These are phyloP conservation scores for Mormyrus proboscirostris DNA, from an alignment of 2,797 vertebrate genomes.

Conservation along the genomic window DNA sequence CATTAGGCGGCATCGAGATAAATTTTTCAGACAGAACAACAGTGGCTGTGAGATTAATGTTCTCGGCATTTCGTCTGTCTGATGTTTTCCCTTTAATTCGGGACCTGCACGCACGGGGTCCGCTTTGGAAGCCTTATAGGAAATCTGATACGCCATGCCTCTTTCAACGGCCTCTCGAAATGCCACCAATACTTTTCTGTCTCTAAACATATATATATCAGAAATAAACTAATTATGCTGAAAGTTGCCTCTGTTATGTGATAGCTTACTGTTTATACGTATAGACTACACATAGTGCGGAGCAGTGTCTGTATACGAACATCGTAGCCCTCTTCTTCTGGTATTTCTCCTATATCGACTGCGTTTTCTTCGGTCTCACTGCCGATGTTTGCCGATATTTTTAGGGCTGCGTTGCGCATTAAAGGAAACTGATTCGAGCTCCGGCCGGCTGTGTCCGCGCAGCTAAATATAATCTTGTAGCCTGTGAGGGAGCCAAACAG, in stretches of 20 bases:
- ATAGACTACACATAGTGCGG: not conserved
- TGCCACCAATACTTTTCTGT: not conserved
- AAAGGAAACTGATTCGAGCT: conserved; percentile 47
- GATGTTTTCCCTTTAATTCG: not conserved
- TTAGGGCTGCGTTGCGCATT: conserved; percentile 40
- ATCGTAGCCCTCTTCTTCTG: not conserved
- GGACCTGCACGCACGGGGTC: not conserved
- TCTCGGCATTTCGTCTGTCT: not conserved
- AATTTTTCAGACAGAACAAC: not conserved
- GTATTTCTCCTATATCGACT: not conserved
- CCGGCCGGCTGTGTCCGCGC: conserved; percentile 45
- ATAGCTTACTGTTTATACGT: not conserved
- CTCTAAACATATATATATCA: not conserved
- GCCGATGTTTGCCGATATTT: not conserved
- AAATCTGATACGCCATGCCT: not conserved
- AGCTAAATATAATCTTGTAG: conserved; percentile 58
- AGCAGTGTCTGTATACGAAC: not conserved
- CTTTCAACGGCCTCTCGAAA: not conserved
- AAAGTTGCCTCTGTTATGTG: not conserved
- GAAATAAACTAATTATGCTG: not conserved
- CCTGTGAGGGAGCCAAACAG: conserved; percentile 66
- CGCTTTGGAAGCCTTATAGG: not conserved
- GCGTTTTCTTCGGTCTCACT: not conserved
- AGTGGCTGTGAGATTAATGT: not conserved
- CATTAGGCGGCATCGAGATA: not conserved